Conservation (phyloP, 2,888 invertebrate genomes). For the Pristionchus mayeri region DNA sequence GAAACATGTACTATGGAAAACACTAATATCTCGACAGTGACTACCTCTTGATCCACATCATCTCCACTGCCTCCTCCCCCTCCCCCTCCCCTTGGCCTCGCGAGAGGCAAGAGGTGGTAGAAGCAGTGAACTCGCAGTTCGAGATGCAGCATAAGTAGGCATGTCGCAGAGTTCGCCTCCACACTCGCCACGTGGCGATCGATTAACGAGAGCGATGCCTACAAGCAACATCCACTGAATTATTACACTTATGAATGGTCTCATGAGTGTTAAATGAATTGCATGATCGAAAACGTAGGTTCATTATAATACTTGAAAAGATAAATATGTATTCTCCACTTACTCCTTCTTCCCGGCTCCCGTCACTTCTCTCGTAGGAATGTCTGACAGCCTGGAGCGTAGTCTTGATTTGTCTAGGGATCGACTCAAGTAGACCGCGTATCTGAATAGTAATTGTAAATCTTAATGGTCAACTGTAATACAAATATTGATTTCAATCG, state of each 20-base stretch:
- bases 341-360: not conserved
- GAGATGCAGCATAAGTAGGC: slow-evolving; percentile 90
- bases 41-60: slow-evolving; percentile 72
- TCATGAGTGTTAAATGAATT: not conserved
- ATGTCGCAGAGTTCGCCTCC: slow-evolving; percentile 89
- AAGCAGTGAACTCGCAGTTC: slow-evolving; percentile 94
- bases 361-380: not conserved
- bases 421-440: slow-evolving; percentile 56
- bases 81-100: slow-evolving; percentile 76
- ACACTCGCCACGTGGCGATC: slow-evolving; percentile 68
- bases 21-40: no score
- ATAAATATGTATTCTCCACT: not conserved
- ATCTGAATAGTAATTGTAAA: slow-evolving; percentile 59
- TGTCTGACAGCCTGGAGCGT: slow-evolving; percentile 22
- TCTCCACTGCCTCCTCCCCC: slow-evolving; percentile 62
- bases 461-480: no score
- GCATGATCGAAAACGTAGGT: not conserved
- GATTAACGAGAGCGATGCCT: slow-evolving; percentile 68
- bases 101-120: slow-evolving; percentile 86
- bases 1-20: no score
- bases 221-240: slow-evolving; percentile 2
- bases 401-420: slow-evolving; percentile 50
- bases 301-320: not conserved
- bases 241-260: not conserved
- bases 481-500: no score